A percentile compares a stretch with the other conserved stretches of the same genome.
Evolutionary conservation across 2,113 vertebrate species (phyloP).

Genomic region (Anthoscopus minutus): DNA sequence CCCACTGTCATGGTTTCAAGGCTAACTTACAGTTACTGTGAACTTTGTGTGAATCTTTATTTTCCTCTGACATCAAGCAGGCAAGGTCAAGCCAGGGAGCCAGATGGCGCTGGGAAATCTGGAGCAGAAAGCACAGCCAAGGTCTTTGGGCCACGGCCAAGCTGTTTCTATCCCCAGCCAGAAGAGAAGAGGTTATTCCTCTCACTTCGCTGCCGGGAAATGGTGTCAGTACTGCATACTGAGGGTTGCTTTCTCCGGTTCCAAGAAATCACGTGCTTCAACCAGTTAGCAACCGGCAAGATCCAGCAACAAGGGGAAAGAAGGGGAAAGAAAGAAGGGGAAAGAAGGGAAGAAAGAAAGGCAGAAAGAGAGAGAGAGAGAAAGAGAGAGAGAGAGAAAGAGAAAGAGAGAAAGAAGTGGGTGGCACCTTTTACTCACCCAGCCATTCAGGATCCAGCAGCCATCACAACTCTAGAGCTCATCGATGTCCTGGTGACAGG

Average conservation of each 20-base stretch:
- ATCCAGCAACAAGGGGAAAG: rapidly evolving
- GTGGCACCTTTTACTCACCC: background rate
- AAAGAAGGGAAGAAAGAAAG: too few species aligned
- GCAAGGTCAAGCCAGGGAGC: rapidly evolving
- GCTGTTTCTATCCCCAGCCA: background rate
- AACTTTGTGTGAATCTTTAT: background rate
- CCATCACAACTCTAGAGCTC: background rate
- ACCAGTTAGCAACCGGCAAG: background rate
- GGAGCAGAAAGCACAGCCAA: background rate
- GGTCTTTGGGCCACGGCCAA: background rate
- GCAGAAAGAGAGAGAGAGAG: too few species aligned
- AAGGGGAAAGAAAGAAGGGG: too few species aligned
- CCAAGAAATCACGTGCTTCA: background rate
- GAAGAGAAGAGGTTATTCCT: background rate
- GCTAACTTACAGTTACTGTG: background rate
- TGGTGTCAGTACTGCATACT: rapidly evolving
- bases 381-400: too few species aligned
- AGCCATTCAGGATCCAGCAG: background rate
- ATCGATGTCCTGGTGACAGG: background rate
- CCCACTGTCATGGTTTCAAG: background rate
- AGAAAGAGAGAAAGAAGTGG: too few species aligned
- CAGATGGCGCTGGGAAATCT: rapidly evolving
- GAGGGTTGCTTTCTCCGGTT: background rate
- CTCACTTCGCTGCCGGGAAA: rapidly evolving
- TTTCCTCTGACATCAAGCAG: background rate